Conservation (phyloP, 1,140 invertebrate genomes). For the Agrilus planipennis region DNA sequence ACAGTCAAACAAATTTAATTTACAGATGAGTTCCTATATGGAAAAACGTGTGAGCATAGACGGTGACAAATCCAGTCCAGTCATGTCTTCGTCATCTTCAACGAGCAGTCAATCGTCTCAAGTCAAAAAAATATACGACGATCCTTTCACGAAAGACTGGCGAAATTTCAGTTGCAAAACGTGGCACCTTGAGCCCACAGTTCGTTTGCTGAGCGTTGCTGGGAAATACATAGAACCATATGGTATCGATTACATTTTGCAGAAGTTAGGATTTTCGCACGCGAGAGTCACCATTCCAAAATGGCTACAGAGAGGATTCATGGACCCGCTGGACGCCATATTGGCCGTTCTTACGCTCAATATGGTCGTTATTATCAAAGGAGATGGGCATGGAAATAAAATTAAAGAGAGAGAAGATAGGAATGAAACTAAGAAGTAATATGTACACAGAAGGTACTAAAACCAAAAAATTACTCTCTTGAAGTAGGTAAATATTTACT, state of each 20-base stretch:
- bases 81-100: conserved; percentile 11
- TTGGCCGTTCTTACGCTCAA: conserved; percentile 57
- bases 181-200: conserved; percentile 96
- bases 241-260: conserved; percentile 93
- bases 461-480: too few species aligned
- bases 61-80: neutral
- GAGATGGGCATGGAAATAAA: conserved; percentile 25
- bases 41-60: too few species aligned
- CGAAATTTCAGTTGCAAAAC: conserved; percentile 88
- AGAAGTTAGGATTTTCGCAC: conserved; percentile 93
- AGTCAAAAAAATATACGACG: conserved; percentile 28
- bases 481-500: too few species aligned
- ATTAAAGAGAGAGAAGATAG: conserved; percentile 10
- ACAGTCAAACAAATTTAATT: too few species aligned
- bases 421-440: conserved; percentile 8
- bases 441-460: too few species aligned
- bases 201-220: conserved; percentile 53
- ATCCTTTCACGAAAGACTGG: conserved; percentile 74
- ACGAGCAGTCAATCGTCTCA: conserved; percentile 31
- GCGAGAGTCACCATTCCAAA: conserved; percentile 97
- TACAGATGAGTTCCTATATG: too few species aligned
- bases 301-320: conserved; percentile 94
- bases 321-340: conserved; percentile 89
- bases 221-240: conserved; percentile 94
- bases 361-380: conserved; percentile 40